Conservation (phyloP, 1,140 invertebrate genomes). For the Subanguina moxae region DNA sequence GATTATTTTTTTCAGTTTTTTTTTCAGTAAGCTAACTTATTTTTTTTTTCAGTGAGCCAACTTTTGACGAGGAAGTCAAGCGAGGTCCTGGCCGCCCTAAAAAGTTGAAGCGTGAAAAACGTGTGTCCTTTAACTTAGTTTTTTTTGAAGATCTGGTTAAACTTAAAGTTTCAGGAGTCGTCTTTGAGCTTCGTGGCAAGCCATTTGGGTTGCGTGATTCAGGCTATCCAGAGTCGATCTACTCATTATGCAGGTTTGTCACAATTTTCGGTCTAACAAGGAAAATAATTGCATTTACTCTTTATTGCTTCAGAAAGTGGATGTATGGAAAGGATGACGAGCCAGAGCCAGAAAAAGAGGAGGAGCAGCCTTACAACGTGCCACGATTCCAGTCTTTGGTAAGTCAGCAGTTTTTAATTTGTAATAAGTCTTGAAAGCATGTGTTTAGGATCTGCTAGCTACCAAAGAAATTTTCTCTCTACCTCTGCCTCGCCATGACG, state of each 20-base stretch:
- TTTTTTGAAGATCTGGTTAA: background rate
- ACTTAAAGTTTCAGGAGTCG: slow-evolving; percentile 29
- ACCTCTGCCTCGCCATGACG: slow-evolving; percentile 23
- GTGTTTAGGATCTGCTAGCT: slow-evolving; percentile 38
- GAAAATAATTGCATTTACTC: too few relatives aligned
- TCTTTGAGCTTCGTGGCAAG: slow-evolving; percentile 48
- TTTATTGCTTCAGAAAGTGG: slow-evolving; percentile 32
- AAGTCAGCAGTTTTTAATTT: background rate
- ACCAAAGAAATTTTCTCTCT: slow-evolving; percentile 42
- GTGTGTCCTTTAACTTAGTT: slow-evolving; percentile 15
- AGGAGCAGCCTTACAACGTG: slow-evolving; percentile 11
- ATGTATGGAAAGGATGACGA: slow-evolving; percentile 53
- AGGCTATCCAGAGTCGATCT: slow-evolving; percentile 23
- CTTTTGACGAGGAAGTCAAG: slow-evolving; percentile 28
- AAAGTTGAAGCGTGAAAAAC: slow-evolving; percentile 44
- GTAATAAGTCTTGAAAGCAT: background rate
- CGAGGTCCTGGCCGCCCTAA: slow-evolving; percentile 34
- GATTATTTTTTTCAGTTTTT: slow-evolving; percentile 1
- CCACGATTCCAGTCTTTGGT: slow-evolving; percentile 8
- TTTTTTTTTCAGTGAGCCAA: slow-evolving; percentile 24
- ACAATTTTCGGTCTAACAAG: too few relatives aligned
- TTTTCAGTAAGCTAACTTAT: slow-evolving; percentile 16
- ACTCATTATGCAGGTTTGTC: slow-evolving; percentile 30
- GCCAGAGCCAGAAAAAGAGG: slow-evolving; percentile 20
- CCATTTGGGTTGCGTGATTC: slow-evolving; percentile 41